Evolutionary conservation across 2,113 vertebrate genomes (phyloP), one percentile per base, ranked within the genome.

Genomic region (Ceyx margarethae): DNA sequence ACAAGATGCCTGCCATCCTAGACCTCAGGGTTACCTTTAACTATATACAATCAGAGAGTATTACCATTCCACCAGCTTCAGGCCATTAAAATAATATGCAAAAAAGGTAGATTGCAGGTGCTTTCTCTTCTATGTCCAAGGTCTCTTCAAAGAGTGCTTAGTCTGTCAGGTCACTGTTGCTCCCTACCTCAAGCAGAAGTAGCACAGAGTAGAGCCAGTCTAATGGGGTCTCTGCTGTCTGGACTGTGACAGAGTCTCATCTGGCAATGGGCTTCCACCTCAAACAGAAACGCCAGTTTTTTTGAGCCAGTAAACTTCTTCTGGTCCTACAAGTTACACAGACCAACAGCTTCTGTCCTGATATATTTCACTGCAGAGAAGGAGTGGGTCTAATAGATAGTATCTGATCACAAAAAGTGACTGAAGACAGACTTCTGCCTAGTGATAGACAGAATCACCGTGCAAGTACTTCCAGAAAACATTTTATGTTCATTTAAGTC

Each of bases 161-260:
- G 29, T 29, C 7, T 46, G 4, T 33, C 42, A 67, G 37, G 29
- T 29, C 0, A 0, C 22, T 71, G 37, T 12, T 40, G 14, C 51
- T 64, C 51, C 48, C 50, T 8, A 26, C 3, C 31, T 56, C n/a
- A 74, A 56, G 31, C 11, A 83, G 20, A 69, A 5, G 45, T 2
- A 58, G 22, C 0, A 0, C 14, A 58, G 21, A 42, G 19, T 11
- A 66, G 4, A 45, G 25, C 4, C 48, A 80, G 26, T 4, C 46
- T 43, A 22, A 46, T 0, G 2, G 5, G 5, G 14, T n/a, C 28
- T 48, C 26, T 31, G n/a, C 26, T 21, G 33, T 11, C 3, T 9
- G 8, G 15, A 43, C 46, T 78, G 20, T 12, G 18, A 71, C 33
- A 40, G 0, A 0, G 18, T 15, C 18, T 73, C 29, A n/a, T 28